Evolutionary conservation across 2,888 invertebrate species (phyloP), one percentile per base, ranked within the genome.

Genomic region (Drosophila robusta): DNA sequence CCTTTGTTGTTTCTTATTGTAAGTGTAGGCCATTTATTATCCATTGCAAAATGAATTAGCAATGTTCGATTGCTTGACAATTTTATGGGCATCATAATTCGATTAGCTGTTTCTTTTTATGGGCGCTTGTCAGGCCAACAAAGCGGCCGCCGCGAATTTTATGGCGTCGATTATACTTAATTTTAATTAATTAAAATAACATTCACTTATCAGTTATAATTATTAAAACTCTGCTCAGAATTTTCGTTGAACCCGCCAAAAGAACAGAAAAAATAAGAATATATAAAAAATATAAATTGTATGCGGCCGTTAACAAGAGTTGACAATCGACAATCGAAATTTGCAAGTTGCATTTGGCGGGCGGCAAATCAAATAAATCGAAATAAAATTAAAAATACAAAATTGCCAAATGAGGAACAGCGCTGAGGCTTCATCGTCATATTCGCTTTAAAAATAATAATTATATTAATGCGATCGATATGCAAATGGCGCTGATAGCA

Each of bases 181-280:
- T 75, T 80, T 75, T 74, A 88, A 88, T 89, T 88, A 88, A 88
- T 86, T 86, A 79, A 79, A 88, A 78, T 70, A 71, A 76, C 86
- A 78, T 78, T 73, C 60, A 67, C 58, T 78, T 84, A 78, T 81
- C 82, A 65, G 57, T 71, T 64, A 74, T 76, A 70, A 75, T 79
- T 72, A 85, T 77, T 63, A 72, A 64, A 70, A 55, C 51, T 54
- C 34, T n/a, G 57, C 24, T 26, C n/a, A 51, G 46, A 39, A 39
- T 41, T 57, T 42, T 36, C 60, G 39, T 56, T 78, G 78, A 78
- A 78, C 78, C 26, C 61, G 42, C 26, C 12, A 29, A 51, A 36
- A 46, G 51, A 34, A 26, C 36, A 12, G 26, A 36, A 50, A 45
- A 18, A 18, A 18, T 18, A n/a, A n/a, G n/a, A n/a, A 18, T 18